These are phyloP conservation scores for Cygnus buccinator DNA, from an alignment of 2,113 vertebrate genomes.

Conservation along the genomic window DNA sequence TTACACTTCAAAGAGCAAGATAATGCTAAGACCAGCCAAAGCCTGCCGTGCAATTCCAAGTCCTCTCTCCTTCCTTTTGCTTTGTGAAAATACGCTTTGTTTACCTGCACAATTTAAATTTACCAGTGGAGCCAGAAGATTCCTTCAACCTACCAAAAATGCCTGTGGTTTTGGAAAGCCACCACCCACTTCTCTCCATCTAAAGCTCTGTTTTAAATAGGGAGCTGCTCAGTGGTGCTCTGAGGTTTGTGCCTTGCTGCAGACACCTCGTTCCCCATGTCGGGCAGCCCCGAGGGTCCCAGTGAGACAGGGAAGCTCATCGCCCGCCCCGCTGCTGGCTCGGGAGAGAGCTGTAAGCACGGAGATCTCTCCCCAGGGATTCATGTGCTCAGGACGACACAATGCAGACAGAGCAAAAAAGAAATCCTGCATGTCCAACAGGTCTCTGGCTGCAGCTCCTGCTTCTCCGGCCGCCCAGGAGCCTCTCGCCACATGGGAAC, in stretches of 20 bases:
- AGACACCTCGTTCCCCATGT: background rate
- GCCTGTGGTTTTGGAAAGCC: background rate
- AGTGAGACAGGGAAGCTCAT: background rate
- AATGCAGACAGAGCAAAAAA: background rate
- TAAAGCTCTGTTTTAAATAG: background rate
- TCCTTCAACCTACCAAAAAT: background rate
- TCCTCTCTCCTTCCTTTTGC: background rate
- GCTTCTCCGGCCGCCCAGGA: background rate
- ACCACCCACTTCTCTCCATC: background rate
- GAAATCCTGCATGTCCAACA: background rate
- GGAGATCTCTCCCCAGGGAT: background rate
- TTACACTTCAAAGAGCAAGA: background rate
- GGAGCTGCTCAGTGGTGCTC: background rate
- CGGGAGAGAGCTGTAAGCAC: background rate
- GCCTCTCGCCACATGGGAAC: background rate
- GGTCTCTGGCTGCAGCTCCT: background rate
- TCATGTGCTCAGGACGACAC: rapidly evolving
- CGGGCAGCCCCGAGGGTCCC: background rate
- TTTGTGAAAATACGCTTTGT: background rate
- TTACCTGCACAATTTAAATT: background rate
- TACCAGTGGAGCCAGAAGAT: background rate
- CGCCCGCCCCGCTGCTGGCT: rapidly evolving
- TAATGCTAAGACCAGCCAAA: background rate
- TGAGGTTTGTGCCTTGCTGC: background rate
- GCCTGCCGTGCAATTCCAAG: background rate